Evolutionary conservation across 2,113 vertebrate genomes (phyloP).

Genomic region (Embiotoca jacksoni): DNA sequence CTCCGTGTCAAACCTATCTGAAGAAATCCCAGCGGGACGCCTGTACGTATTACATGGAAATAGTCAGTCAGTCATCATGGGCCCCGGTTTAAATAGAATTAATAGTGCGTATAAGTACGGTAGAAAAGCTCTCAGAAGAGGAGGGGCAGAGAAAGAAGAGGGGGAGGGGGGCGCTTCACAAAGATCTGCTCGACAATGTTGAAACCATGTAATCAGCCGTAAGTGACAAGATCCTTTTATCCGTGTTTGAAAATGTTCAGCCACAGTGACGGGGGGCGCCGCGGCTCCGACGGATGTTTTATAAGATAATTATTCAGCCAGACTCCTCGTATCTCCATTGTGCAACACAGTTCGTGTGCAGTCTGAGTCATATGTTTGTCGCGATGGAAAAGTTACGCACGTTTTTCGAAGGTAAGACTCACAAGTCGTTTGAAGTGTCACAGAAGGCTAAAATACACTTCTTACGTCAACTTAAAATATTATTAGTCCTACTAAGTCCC

Average conservation of each 20-base stretch:
- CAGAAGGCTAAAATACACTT: too few species aligned
- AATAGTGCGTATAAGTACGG: background rate
- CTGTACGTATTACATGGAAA: conserved; percentile 21
- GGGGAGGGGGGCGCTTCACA: background rate
- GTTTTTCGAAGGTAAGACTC: too few species aligned
- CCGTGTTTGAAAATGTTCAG: background rate
- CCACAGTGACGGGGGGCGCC: background rate
- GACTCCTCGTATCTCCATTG: too few species aligned
- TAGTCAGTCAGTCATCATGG: conserved; percentile 34
- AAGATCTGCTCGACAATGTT: background rate
- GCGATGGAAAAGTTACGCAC: too few species aligned
- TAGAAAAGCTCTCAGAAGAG: conserved; percentile 18
- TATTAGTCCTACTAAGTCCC: too few species aligned
- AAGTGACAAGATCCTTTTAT: background rate
- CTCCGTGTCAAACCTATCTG: conserved; percentile 15
- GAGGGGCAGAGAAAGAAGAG: background rate
- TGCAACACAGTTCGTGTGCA: too few species aligned
- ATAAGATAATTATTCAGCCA: background rate
- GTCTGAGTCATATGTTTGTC: too few species aligned
- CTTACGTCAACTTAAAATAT: too few species aligned
- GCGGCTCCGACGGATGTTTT: background rate
- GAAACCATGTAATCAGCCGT: too few species aligned
- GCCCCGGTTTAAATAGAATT: conserved; percentile 31
- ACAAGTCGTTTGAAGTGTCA: too few species aligned
- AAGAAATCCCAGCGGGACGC: conserved; percentile 22